Percentiles rank a stretch among this genome's conserved stretches.
Evolutionary conservation across 2,113 vertebrate genomes (phyloP).

Genomic region (Chloebia gouldiae): DNA sequence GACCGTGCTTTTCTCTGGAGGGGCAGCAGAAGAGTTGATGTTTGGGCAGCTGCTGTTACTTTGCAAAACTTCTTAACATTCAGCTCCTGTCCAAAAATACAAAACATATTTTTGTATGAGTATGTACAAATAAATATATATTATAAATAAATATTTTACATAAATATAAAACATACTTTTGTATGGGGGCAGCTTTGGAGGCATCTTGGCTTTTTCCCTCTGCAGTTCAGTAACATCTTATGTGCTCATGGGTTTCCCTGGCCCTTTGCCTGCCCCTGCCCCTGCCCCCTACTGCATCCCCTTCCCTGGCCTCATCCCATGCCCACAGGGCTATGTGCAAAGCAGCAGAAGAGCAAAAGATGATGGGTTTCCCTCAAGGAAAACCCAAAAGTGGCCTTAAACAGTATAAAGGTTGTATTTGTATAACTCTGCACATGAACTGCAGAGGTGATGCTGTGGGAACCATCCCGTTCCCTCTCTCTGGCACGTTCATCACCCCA

Average conservation of each 20-base stretch:
- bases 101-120: background rate
- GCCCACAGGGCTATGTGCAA: background rate
- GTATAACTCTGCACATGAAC: rapidly evolving
- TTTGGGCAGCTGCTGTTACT: background rate
- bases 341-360: background rate
- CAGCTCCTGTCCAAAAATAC: background rate
- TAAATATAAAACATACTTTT: background rate
- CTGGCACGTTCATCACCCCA: rapidly evolving
- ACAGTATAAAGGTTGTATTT: background rate
- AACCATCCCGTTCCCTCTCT: background rate
- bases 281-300: background rate
- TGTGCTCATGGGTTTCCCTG: background rate
- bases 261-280: background rate
- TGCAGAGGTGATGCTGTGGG: background rate
- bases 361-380: background rate
- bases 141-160: background rate
- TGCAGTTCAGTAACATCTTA: rapidly evolving
- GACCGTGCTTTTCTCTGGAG: rapidly evolving
- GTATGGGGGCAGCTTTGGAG: background rate
- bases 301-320: rapidly evolving
- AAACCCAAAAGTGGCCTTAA: background rate
- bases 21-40: background rate
- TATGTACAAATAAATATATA: background rate
- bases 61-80: background rate
- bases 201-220: background rate